Conservation (phyloP, 2,797 vertebrate genomes). For the Hozukius guyotensis region DNA sequence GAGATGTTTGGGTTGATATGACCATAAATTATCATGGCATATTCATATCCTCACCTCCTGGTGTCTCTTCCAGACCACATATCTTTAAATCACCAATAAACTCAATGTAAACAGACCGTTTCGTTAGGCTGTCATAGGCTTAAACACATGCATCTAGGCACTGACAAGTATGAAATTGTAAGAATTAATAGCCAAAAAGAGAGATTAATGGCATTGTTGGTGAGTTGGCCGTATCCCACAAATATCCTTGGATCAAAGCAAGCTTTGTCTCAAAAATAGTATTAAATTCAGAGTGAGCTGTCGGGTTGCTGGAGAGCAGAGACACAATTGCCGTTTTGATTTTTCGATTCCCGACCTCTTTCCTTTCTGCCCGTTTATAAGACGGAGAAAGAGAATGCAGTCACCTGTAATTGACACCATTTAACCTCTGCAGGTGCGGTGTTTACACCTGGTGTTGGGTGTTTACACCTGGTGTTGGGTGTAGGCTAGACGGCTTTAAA, state of each 20-base stretch:
- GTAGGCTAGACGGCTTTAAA: not conserved
- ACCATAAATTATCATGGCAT: not conserved
- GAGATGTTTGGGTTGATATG: not conserved
- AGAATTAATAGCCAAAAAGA: not conserved
- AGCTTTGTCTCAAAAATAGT: not conserved
- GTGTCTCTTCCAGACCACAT: not conserved
- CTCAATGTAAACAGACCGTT: not conserved
- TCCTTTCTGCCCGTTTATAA: not conserved
- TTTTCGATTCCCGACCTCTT: not conserved
- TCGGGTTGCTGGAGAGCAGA: not conserved
- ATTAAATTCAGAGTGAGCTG: not conserved
- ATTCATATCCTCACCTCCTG: not conserved
- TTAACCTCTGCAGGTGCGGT: not conserved
- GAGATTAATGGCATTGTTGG: not conserved
- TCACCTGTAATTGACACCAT: not conserved
- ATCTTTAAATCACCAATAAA: constrained; percentile 8
- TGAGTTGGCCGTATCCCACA: not conserved
- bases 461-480: not conserved
- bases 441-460: not conserved
- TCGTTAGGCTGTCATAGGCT: not conserved
- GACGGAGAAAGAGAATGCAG: not conserved
- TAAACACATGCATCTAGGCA: not conserved
- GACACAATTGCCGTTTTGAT: not conserved
- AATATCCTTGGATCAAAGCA: not conserved
- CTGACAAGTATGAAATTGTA: not conserved